Percentiles rank a stretch among this genome's conserved stretches.
phyloP scores from a whole-genome alignment of 2,888 invertebrate genomes.

The Cheilosia pagana region DNA sequence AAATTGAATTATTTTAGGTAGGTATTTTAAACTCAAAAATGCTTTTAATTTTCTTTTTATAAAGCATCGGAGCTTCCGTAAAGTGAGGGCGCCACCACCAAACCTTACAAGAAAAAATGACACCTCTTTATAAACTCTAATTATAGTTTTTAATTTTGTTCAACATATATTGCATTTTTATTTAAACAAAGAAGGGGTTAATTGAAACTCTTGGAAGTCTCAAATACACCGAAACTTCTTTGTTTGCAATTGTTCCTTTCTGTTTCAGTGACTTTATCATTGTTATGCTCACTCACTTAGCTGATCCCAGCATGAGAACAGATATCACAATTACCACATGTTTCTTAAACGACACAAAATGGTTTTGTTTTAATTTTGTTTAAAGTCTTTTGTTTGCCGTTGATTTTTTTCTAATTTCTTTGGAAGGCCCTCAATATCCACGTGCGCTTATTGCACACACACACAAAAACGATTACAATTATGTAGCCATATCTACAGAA shows the following conservation, averaged over 20 bases:
- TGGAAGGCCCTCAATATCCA: conserved; percentile 16
- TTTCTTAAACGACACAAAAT: conserved; percentile 40
- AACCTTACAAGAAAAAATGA: no score
- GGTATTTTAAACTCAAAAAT: no score
- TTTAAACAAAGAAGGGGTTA: background rate
- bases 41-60: no score
- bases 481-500: conserved; percentile 14
- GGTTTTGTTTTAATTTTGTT: conserved; percentile 41
- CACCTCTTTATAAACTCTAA: no score
- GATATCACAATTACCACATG: conserved; percentile 44
- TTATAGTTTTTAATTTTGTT: no score
- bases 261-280: conserved; percentile 15
- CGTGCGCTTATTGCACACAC: conserved; percentile 30
- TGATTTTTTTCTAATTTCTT: conserved; percentile 50
- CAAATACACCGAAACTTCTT: background rate
- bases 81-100: no score
- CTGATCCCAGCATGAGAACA: conserved; percentile 43
- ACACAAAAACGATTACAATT: conserved; percentile 32
- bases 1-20: background rate
- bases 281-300: background rate
- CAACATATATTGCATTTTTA: background rate
- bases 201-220: background rate
- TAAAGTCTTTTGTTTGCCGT: conserved; percentile 25
- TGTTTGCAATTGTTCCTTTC: conserved; percentile 51
- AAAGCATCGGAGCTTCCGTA: no score